These are phyloP conservation scores for Sycophaga agraensis DNA, from an alignment of 1,140 invertebrate genomes.

Conservation along the genomic window DNA sequence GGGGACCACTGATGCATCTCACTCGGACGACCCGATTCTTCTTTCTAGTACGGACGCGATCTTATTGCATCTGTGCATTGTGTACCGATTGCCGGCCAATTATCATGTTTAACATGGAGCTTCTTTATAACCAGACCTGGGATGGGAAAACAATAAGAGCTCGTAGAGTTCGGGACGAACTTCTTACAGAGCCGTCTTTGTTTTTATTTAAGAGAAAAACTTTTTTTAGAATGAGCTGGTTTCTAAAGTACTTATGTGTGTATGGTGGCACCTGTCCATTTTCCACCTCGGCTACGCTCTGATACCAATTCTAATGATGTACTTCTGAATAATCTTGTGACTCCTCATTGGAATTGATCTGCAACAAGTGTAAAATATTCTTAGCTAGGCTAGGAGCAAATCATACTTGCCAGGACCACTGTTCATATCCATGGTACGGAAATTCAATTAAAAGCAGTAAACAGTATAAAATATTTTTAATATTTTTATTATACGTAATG, in stretches of 20 bases:
- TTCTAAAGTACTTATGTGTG: slow-evolving; percentile 13
- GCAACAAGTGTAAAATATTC: too few species aligned
- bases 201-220: background rate
- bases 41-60: slow-evolving; percentile 1
- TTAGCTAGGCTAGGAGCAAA: too few species aligned
- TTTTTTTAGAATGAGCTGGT: background rate
- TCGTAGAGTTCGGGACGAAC: slow-evolving; percentile 27
- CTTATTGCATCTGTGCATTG: background rate
- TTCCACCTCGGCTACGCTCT: too few species aligned
- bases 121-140: background rate
- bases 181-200: slow-evolving; percentile 8
- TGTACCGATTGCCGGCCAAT: background rate
- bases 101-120: background rate
- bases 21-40: too few species aligned
- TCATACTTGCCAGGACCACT: too few species aligned
- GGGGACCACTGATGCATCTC: slow-evolving; percentile 75
- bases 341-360: too few species aligned
- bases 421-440: background rate
- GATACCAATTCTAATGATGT: too few species aligned
- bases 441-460: slow-evolving; percentile 13
- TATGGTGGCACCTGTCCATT: background rate
- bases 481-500: too few species aligned
- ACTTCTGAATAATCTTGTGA: too few species aligned
- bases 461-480: too few species aligned
- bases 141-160: slow-evolving; percentile 10